A percentile compares a stretch with the other conserved stretches of the same genome.
Evolutionary conservation across 2,888 invertebrate species (phyloP).

Genomic region (Trachelus tabidus): DNA sequence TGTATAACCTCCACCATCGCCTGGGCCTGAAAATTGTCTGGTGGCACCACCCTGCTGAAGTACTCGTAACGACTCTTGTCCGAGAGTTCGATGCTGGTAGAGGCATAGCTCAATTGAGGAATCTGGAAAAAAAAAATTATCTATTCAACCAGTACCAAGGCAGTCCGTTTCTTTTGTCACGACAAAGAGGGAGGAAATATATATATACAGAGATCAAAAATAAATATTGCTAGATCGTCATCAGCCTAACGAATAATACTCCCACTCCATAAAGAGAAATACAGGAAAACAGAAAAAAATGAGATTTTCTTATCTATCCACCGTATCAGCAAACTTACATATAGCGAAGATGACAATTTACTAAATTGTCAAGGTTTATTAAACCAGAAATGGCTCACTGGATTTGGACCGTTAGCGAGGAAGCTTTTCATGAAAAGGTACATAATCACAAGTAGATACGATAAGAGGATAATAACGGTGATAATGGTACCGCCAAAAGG

Average conservation of each 20-base stretch:
- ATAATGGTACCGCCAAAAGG: not conserved
- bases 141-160: not conserved
- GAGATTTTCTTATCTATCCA: not conserved
- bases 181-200: too few species aligned
- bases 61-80: slow-evolving; percentile 78
- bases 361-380: not conserved
- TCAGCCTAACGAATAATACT: not conserved
- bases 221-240: too few species aligned
- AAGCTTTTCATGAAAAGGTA: not conserved
- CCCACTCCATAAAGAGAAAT: not conserved
- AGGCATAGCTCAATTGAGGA: slow-evolving; percentile 79
- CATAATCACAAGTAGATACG: not conserved
- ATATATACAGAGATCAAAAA: too few species aligned
- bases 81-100: slow-evolving; percentile 77
- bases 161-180: too few species aligned
- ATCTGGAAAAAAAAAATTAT: slow-evolving; percentile 65
- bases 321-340: not conserved
- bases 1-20: slow-evolving; percentile 76
- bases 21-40: slow-evolving; percentile 78
- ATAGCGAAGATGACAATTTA: not conserved
- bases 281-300: not conserved
- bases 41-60: slow-evolving; percentile 78
- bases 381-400: not conserved
- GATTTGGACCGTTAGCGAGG: not conserved
- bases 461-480: slow-evolving; percentile 1